Evolutionary conservation across 2,888 invertebrate genomes (phyloP), one percentile per base, ranked within the genome.

Genomic region (Sarcophaga rosellei): DNA sequence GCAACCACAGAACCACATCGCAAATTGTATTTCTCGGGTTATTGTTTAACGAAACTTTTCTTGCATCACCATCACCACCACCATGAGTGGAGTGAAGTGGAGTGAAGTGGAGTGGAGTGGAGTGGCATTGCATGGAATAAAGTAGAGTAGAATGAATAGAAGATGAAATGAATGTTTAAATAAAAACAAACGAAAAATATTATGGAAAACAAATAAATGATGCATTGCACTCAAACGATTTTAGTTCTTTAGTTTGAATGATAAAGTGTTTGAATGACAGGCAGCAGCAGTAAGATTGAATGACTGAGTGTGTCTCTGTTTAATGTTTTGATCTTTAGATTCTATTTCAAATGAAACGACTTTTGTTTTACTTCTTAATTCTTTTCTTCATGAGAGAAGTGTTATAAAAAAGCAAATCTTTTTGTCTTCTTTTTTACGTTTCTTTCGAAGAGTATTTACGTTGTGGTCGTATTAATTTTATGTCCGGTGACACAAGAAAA

Each of bases 211-310:
- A 75, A 82, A 79, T 82, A 86, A 86, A 82, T 86, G 85, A 82
- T 86, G 85, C 85, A 86, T 76, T 82, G 85, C 85, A 79, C 82
- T 82, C 79, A 82, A 86, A 86, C 74, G 74, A 66, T 85, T 85
- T 72, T 69, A 85, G 76, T 82, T 53, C 35, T 53, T 53, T 53
- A 17, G 12, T 82, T 57, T 65, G 66, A 79, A 76, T 76, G 78
- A 85, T 79, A 76, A 79, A 85, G 82, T 76, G 79, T 15, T 53
- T 53, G 53, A 53, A 53, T 53, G 53, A 53, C 61, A 62, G 73
- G 8, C 35, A 35, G 35, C 25, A 25, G 35, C 35, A 35, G 35
- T 35, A 35, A 10, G 74, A 53, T 53, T 53, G 53, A 53, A 12
- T 53, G 53, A 53, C 47, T 35, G 35, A 62, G 73, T 66, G 53